phyloP scores from a whole-genome alignment of 1,140 invertebrate genomes.

The Penaeus vannamei region DNA sequence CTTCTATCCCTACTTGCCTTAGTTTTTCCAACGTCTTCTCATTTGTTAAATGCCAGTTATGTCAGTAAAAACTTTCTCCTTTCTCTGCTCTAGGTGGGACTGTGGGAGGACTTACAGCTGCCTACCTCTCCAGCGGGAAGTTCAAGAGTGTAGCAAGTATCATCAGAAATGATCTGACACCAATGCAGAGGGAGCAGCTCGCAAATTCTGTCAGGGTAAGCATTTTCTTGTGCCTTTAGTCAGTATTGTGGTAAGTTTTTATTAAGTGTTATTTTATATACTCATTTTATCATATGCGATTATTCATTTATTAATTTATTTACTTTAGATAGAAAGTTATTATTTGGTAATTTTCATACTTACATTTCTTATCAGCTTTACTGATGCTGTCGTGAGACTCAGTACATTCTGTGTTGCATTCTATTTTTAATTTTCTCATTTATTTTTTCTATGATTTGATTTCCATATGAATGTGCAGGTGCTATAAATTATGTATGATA shows the following conservation, averaged over 20 bases:
- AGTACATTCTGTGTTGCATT: too few relatives aligned
- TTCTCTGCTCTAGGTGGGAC: conserved; percentile 34
- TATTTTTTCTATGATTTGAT: too few relatives aligned
- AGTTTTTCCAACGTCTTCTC: too few relatives aligned
- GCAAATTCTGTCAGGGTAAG: conserved; percentile 46
- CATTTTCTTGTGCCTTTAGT: not conserved
- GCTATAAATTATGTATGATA: too few relatives aligned
- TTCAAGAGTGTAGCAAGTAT: conserved; percentile 50
- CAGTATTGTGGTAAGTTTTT: not conserved
- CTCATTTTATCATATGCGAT: not conserved
- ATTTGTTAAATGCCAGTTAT: too few relatives aligned
- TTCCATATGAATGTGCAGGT: too few relatives aligned
- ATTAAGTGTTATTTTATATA: not conserved
- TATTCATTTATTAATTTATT: not conserved
- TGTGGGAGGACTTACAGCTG: conserved; percentile 47
- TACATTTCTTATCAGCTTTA: too few relatives aligned
- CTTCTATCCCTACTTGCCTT: too few relatives aligned
- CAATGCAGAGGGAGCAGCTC: conserved; percentile 22
- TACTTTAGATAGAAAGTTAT: too few relatives aligned
- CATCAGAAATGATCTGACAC: conserved; percentile 45
- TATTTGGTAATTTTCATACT: too few relatives aligned
- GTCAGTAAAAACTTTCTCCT: not conserved
- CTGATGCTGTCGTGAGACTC: too few relatives aligned
- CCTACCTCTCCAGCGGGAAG: conserved; percentile 38
- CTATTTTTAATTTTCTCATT: too few relatives aligned